Evolutionary conservation across 2,888 invertebrate species (phyloP).

Genomic region (Sphinx pinastri): DNA sequence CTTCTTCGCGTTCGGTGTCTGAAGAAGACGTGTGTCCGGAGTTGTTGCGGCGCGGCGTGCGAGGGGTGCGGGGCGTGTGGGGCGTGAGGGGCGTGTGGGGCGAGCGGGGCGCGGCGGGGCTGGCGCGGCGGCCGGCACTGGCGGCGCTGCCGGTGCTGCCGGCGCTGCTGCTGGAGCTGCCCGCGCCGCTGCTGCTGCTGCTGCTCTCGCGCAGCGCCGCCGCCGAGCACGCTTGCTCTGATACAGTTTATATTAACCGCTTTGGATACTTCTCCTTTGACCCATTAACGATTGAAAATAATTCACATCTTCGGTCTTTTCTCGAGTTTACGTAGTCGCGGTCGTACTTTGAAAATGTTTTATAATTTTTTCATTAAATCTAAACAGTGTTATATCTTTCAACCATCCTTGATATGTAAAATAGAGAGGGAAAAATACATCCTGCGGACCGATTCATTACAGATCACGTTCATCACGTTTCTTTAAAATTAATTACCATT

Average conservation of each 20-base stretch:
- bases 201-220: constrained; percentile 48
- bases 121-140: constrained; percentile 51
- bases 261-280: too few relatives aligned
- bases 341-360: too few relatives aligned
- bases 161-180: constrained; percentile 55
- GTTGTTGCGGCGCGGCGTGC: constrained; percentile 30
- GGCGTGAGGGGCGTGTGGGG: constrained; percentile 59
- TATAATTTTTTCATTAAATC: too few relatives aligned
- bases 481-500: too few relatives aligned
- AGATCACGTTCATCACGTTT: too few relatives aligned
- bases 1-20: constrained; percentile 84
- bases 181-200: constrained; percentile 66
- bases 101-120: constrained; percentile 47
- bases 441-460: too few relatives aligned
- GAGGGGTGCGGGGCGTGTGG: constrained; percentile 67
- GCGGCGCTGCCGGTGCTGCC: constrained; percentile 54
- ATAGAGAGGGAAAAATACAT: too few relatives aligned
- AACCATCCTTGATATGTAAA: too few relatives aligned
- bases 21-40: constrained; percentile 79
- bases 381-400: too few relatives aligned
- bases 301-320: too few relatives aligned
- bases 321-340: too few relatives aligned
- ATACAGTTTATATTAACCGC: background rate
- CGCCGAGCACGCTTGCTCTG: constrained; percentile 36
- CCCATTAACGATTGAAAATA: too few relatives aligned